Evolutionary conservation across 2,797 vertebrate genomes (phyloP).

Genomic region (Paedocypris micromegethes): DNA sequence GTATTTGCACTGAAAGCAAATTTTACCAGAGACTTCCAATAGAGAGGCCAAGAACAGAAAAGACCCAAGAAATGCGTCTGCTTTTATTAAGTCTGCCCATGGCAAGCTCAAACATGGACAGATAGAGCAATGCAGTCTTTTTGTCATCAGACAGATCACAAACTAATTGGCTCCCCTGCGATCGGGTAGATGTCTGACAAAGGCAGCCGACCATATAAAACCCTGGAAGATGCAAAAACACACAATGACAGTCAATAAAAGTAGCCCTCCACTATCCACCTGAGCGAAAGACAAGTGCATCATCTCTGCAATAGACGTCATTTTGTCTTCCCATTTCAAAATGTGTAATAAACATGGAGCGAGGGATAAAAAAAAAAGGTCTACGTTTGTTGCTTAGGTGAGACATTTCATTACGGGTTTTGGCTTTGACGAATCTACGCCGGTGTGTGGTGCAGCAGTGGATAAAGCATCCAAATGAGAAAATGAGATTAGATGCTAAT

Average conservation of each 20-base stretch:
- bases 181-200: conserved; percentile 52
- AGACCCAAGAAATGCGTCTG: conserved; percentile 56
- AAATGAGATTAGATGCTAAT: conserved; percentile 50
- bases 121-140: conserved; percentile 56
- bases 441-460: conserved; percentile 28
- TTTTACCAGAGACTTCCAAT: neutral
- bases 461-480: conserved; percentile 47
- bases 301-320: too few species aligned
- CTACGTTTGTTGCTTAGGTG: conserved; percentile 46
- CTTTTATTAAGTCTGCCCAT: conserved; percentile 67
- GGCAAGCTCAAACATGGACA: conserved; percentile 58
- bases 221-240: conserved; percentile 2
- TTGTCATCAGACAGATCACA: conserved; percentile 65
- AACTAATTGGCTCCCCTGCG: conserved; percentile 71
- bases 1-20: neutral
- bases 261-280: too few species aligned
- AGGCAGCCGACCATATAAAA: conserved; percentile 15
- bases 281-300: too few species aligned
- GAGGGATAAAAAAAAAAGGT: conserved; percentile 6
- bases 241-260: neutral
- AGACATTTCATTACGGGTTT: conserved; percentile 47
- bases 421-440: conserved; percentile 42
- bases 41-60: conserved; percentile 54
- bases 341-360: conserved; percentile 18
- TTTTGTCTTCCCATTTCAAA: conserved; percentile 24